Evolutionary conservation across 2,888 invertebrate genomes (phyloP).

Genomic region (Hermodice carunculata): DNA sequence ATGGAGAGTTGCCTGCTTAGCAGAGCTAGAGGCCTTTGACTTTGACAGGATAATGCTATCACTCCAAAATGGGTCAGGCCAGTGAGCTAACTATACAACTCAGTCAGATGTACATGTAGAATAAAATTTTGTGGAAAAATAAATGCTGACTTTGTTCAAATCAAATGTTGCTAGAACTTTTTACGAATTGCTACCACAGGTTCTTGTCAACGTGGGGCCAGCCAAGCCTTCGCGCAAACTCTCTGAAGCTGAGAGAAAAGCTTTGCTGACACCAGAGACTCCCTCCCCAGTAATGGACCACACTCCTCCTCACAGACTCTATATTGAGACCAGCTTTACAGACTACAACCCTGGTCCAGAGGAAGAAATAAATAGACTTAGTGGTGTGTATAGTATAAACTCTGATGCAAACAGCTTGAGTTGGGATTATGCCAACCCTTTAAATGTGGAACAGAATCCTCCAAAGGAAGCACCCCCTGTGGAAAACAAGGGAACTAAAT

Average conservation of each 20-base stretch:
- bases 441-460: background rate
- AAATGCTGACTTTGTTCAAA: no score
- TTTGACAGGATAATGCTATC: no score
- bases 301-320: slow-evolving; percentile 73
- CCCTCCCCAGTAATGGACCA: background rate
- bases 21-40: no score
- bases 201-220: slow-evolving; percentile 77
- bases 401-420: slow-evolving; percentile 49
- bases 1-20: no score
- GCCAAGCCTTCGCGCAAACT: slow-evolving; percentile 76
- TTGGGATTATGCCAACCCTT: slow-evolving; percentile 73
- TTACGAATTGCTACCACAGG: slow-evolving; percentile 50
- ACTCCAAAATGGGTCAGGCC: no score
- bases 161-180: background rate
- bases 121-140: no score
- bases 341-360: no score
- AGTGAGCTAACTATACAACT: no score
- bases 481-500: background rate
- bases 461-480: background rate
- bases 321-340: slow-evolving; percentile 81
- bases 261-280: slow-evolving; percentile 40
- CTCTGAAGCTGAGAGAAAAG: slow-evolving; percentile 55
- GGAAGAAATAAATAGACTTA: slow-evolving; percentile 9
- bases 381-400: slow-evolving; percentile 14
- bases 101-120: no score